Percentiles rank a stretch among this genome's conserved stretches.
phyloP scores from a whole-genome alignment of 2,888 invertebrate genomes.

The Punctoribates punctum region DNA sequence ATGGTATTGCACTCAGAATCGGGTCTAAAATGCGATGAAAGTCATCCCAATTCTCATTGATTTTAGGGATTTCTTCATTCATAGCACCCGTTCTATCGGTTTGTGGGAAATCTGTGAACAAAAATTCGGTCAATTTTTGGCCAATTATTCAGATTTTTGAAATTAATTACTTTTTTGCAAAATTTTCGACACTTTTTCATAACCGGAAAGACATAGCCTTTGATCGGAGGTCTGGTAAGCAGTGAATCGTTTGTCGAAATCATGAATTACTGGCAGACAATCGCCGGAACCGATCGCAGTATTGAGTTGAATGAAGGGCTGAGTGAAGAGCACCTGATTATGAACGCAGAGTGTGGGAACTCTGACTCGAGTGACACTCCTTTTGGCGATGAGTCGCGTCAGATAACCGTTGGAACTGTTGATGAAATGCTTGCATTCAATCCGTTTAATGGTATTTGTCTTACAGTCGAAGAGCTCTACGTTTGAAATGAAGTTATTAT shows the following conservation, averaged over 20 bases:
- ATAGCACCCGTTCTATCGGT: constrained; percentile 58
- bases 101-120: background rate
- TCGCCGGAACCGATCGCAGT: constrained; percentile 63
- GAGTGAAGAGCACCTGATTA: constrained; percentile 87
- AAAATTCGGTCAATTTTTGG: background rate
- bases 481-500: constrained; percentile 16
- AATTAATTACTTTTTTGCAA: constrained; percentile 18
- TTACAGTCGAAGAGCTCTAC: constrained; percentile 37
- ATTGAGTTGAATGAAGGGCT: constrained; percentile 63
- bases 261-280: constrained; percentile 65
- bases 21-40: constrained; percentile 72
- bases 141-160: background rate
- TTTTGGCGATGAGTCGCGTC: constrained; percentile 75
- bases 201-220: constrained; percentile 23
- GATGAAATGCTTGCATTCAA: constrained; percentile 85
- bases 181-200: constrained; percentile 38
- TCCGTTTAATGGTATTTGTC: constrained; percentile 51
- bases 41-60: constrained; percentile 86
- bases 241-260: constrained; percentile 38
- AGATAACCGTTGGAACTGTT: constrained; percentile 82
- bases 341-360: constrained; percentile 83
- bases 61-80: constrained; percentile 46
- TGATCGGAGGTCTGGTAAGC: constrained; percentile 27
- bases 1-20: constrained; percentile 76
- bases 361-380: constrained; percentile 78